Base-by-base conservation (phyloP, 2,797 vertebrate species). In the Paratrypauchen microcephalus region DNA sequence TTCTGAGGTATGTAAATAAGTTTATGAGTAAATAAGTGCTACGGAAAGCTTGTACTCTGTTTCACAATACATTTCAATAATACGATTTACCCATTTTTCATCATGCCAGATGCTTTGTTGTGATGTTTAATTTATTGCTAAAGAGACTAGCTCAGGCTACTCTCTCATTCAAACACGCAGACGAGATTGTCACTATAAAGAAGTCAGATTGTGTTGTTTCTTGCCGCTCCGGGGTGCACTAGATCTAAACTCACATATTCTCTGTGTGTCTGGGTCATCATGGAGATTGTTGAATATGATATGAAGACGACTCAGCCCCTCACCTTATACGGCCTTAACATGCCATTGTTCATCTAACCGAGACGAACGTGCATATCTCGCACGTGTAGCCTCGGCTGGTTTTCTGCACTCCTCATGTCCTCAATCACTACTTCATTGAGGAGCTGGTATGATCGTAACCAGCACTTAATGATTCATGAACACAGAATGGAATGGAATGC, bases 401-500 rank as follows among this genome's bases (percentile, higher is more conserved):
- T 85, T 89, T 80, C 70, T 73, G 80, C 83, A 81, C 76, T 86
- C 86, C 85, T 78, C 80, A 89, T 89, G 90, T 91, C 84, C 84
- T 89, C 89, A 79, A 83, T 87, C 80, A 74, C 75, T 79, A 81
- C 90, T 92, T 91, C 88, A 92, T 91, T 88, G 90, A 85, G 80
- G 82, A 87, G 84, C 85, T 24, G 83, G 83, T 84, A 86, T 63
- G 89, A 90, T 91, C 89, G 92, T 92, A 90, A 88, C 88, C 86
- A 84, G 87, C 80, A 83, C 86, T 92, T 92, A 92, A 93, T 93
- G 92, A 93, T 93, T 94, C 88, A 93, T 92, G 92, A 93, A 91
- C 83, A 76, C 86, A 87, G 85, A 80, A 89, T 88, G 88, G 92
- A 93, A 93, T 93, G 91, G 90, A 91, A 86, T 90, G 85, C 90